A percentile compares a stretch with the other conserved stretches of the same genome.
Conservation (phyloP, 2,888 invertebrate species). For the Campaea margaritaria region DNA sequence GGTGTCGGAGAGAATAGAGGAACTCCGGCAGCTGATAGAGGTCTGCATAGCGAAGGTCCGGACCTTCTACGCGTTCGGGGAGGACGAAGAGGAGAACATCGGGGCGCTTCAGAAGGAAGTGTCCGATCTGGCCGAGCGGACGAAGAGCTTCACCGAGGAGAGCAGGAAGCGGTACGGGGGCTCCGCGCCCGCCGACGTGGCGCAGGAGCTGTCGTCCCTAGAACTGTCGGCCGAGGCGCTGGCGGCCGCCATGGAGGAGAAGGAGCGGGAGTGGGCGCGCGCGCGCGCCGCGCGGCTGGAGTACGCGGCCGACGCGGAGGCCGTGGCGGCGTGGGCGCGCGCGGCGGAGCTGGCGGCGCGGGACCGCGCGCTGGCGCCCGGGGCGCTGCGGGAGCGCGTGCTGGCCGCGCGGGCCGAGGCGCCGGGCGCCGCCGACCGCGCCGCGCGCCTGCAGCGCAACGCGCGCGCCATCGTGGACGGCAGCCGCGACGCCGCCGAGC, state of each 20-base stretch:
- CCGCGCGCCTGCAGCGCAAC: conserved; percentile 91
- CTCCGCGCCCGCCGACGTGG: conserved; percentile 90
- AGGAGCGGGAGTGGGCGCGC: conserved; percentile 94
- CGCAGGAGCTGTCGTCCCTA: conserved; percentile 91
- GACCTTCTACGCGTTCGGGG: conserved; percentile 91
- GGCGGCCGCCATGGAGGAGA: conserved; percentile 93
- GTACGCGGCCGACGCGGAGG: conserved; percentile 91
- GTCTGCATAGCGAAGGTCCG: conserved; percentile 87
- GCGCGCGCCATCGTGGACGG: conserved; percentile 92
- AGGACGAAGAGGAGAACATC: conserved; percentile 88
- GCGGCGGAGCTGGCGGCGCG: conserved; percentile 93
- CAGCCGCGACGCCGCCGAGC: conserved; percentile 91
- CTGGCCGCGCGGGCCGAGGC: conserved; percentile 91
- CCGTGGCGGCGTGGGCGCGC: conserved; percentile 93
- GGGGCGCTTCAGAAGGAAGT: conserved; percentile 85
- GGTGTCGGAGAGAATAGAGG: conserved; percentile 88
- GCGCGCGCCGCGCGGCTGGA: conserved; percentile 93
- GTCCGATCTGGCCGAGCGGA: conserved; percentile 83
- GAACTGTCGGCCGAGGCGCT: conserved; percentile 93
- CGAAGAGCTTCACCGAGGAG: conserved; percentile 85
- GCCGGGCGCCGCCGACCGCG: conserved; percentile 88
- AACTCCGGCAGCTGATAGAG: conserved; percentile 88
- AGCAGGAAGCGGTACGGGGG: conserved; percentile 87
- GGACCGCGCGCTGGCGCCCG: conserved; percentile 92
- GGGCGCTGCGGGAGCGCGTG: conserved; percentile 90